Evolutionary conservation across 2,888 invertebrate species (phyloP), one percentile per base, ranked within the genome.

Genomic region (Hofmannophila pseudospretella): DNA sequence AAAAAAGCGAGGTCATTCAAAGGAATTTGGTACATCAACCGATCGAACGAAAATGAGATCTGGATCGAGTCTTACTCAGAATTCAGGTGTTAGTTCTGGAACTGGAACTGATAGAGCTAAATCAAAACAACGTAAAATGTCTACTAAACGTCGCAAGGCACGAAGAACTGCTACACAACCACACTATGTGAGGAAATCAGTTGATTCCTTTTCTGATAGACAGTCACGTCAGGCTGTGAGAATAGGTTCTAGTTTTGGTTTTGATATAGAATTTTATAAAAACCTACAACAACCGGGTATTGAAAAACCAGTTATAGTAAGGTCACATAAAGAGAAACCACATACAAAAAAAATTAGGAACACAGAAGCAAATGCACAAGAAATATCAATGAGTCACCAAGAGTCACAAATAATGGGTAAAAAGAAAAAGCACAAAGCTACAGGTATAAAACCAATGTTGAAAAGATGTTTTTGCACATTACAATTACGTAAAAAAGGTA

Each of bases 391-490:
- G n/a, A 38, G 25, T 13, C 22, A 42, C 36, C 22, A 30, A 20
- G 33, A 40, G 30, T 48, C 54, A 5, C 56, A 57, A 38, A 34
- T 39, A 8, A 25, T 39, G 16, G 36, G 36, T 32, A 32, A 37
- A 9, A 51, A 43, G 26, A 49, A 38, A 32, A 28, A 5, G n/a
- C 34, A 51, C 34, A 57, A 47, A 39, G 41, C 46, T 26, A 41
- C 53, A 1, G 44, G 49, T 9, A 43, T 52, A 11, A 40, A 37
- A n/a, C 54, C 59, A 10, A 47, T 52, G 12, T 34, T 65, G n/a
- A 66, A 64, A 45, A 51, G 55, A 36, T 65, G 68, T 47, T 61
- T 64, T 35, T 65, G 62, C 41, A 59, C 62, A 16, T 40, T 62
- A 10, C 53, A 59, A 38, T 51, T 62, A 36, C 50, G 54, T 39